These are phyloP conservation scores for Cenopis cana DNA, from an alignment of 2,888 invertebrate species.

Conservation along the genomic window DNA sequence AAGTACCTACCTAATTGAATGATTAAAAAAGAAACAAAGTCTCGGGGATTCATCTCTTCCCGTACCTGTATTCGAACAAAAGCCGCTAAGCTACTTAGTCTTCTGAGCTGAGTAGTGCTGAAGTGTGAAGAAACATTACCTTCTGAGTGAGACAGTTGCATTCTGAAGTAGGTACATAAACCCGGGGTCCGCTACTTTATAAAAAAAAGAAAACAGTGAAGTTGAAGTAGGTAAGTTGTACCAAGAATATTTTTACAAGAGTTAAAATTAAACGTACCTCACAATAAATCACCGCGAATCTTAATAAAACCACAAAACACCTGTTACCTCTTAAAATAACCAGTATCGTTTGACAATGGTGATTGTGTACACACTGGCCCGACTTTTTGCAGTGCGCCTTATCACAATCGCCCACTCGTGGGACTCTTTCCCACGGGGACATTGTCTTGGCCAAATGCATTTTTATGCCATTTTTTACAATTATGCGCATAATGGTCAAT, in stretches of 20 bases:
- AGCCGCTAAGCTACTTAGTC: not conserved
- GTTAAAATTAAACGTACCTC: slow-evolving; percentile 15
- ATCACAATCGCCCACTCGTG: slow-evolving; percentile 58
- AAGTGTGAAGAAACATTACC: no score
- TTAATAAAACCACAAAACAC: slow-evolving; percentile 32
- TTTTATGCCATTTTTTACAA: slow-evolving; percentile 75
- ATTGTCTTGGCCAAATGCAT: slow-evolving; percentile 66
- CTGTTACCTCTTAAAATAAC: slow-evolving; percentile 32
- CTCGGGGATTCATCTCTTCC: not conserved
- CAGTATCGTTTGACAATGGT: slow-evolving; percentile 56
- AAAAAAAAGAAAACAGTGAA: no score
- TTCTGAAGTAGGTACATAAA: no score
- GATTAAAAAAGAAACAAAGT: not conserved
- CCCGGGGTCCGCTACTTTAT: no score
- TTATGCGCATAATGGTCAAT: slow-evolving; percentile 81
- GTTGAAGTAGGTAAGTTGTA: no score
- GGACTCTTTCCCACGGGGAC: slow-evolving; percentile 72
- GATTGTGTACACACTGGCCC: slow-evolving; percentile 56
- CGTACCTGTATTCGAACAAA: not conserved
- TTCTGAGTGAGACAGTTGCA: no score
- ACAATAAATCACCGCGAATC: slow-evolving; percentile 17
- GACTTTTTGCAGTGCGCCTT: slow-evolving; percentile 54
- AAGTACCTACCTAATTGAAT: not conserved
- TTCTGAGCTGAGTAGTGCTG: not conserved
- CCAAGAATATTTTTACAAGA: no score